Evolutionary conservation across 1,140 invertebrate genomes (phyloP).

Genomic region (Saccostrea glomerata): DNA sequence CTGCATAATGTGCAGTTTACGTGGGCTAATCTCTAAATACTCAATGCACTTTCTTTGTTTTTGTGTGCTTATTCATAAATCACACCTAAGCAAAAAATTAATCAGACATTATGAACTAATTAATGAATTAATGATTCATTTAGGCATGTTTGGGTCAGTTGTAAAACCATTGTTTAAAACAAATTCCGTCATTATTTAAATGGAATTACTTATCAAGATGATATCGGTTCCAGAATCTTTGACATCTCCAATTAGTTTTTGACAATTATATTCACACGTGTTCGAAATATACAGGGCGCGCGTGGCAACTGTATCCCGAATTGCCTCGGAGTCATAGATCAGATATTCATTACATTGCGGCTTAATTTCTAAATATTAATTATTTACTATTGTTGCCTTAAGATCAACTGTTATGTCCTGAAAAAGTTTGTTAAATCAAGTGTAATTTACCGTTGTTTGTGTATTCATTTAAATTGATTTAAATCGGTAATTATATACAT

Average conservation of each 20-base stretch:
- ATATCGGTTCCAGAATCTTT: background rate
- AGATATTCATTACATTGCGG: background rate
- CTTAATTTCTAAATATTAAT: background rate
- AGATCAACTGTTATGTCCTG: slow-evolving; percentile 5
- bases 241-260: slow-evolving; percentile 2
- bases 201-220: background rate
- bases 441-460: background rate
- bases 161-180: background rate
- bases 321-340: slow-evolving; percentile 18
- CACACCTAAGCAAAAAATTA: background rate
- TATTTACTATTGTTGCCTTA: background rate
- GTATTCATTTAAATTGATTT: slow-evolving; percentile 21
- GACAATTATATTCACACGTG: background rate
- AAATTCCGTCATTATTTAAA: background rate
- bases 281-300: background rate
- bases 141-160: background rate
- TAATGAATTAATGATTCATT: background rate
- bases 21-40: slow-evolving; percentile 31
- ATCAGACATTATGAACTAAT: background rate
- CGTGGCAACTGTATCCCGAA: slow-evolving; percentile 17
- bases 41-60: background rate
- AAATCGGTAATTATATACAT: slow-evolving; percentile 23
- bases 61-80: background rate
- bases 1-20: background rate
- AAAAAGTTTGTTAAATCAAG: background rate